phyloP scores from a whole-genome alignment of 2,113 vertebrate genomes.

The Campylorhamphus procurvoides region DNA sequence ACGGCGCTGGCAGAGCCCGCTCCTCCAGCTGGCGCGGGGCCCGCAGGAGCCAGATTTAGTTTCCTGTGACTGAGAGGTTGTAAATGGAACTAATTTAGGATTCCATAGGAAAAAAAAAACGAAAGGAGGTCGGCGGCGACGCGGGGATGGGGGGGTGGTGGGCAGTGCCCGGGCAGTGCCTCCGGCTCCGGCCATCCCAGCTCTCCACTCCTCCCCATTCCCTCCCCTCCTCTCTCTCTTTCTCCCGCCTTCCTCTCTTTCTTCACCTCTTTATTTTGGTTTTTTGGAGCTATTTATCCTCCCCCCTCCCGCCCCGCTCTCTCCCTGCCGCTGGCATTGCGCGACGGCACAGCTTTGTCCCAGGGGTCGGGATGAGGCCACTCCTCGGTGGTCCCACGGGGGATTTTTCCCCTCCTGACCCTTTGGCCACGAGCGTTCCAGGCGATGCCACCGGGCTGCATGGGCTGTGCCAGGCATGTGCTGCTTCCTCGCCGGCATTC shows the following conservation, averaged over 20 bases:
- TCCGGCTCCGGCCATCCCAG: neutral
- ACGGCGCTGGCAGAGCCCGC: constrained; percentile 10
- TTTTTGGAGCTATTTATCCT: neutral
- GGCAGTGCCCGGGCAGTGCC: neutral
- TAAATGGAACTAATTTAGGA: constrained; percentile 79
- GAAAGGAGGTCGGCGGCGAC: constrained; percentile 69
- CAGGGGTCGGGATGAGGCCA: neutral
- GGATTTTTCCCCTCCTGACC: neutral
- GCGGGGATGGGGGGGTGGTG: neutral
- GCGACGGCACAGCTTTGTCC: constrained; percentile 55
- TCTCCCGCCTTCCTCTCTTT: neutral
- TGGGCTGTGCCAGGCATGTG: neutral
- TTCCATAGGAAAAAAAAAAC: constrained; percentile 72
- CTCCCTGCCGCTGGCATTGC: constrained; percentile 17
- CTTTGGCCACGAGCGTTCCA: neutral
- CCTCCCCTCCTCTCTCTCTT: constrained; percentile 17
- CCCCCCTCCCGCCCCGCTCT: neutral
- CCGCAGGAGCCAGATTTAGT: constrained; percentile 74
- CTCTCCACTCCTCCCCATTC: constrained; percentile 27
- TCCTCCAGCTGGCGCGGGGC: constrained; percentile 60
- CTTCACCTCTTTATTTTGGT: neutral
- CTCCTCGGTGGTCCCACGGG: neutral
- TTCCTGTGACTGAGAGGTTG: constrained; percentile 74
- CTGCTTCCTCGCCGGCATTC: neutral
- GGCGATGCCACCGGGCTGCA: neutral